phyloP scores from a whole-genome alignment of 2,797 vertebrate species.

The Tenualosa ilisha region DNA sequence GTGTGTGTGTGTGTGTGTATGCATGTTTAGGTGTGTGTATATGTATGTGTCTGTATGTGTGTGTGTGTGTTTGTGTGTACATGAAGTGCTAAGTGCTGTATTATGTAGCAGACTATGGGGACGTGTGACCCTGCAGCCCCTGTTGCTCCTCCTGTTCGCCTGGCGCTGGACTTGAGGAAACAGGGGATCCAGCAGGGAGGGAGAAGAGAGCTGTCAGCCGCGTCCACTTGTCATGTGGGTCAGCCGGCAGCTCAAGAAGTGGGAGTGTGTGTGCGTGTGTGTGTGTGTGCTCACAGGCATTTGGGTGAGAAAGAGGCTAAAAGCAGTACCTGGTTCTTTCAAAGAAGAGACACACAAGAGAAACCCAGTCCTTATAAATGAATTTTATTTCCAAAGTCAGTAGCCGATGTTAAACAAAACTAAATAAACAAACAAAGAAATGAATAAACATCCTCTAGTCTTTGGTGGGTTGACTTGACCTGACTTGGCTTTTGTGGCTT shows the following conservation, averaged over 20 bases:
- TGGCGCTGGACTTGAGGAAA: neutral
- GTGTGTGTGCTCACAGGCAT: neutral
- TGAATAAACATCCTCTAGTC: no score
- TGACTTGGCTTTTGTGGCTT: no score
- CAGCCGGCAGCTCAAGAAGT: neutral
- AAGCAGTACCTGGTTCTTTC: neutral
- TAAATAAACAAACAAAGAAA: no score
- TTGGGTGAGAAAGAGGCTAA: neutral
- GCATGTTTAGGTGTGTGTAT: neutral
- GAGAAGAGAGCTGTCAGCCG: conserved; percentile 6
- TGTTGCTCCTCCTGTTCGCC: neutral
- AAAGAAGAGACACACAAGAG: neutral
- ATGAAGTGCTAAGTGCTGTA: conserved; percentile 12
- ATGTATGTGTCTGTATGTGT: neutral
- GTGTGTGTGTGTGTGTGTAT: neutral
- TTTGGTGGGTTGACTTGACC: no score
- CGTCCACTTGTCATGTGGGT: neutral
- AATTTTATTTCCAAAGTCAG: neutral
- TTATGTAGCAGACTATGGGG: neutral
- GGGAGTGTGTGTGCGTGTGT: neutral
- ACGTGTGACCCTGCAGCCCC: neutral
- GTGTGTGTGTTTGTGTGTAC: neutral
- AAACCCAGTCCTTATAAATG: neutral
- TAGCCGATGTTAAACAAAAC: neutral
- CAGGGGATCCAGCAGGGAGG: neutral